A percentile compares a stretch with the other conserved stretches of the same genome.
These are phyloP conservation scores for Philopedon plagiatum DNA, from an alignment of 2,888 invertebrate genomes.

Conservation along the genomic window DNA sequence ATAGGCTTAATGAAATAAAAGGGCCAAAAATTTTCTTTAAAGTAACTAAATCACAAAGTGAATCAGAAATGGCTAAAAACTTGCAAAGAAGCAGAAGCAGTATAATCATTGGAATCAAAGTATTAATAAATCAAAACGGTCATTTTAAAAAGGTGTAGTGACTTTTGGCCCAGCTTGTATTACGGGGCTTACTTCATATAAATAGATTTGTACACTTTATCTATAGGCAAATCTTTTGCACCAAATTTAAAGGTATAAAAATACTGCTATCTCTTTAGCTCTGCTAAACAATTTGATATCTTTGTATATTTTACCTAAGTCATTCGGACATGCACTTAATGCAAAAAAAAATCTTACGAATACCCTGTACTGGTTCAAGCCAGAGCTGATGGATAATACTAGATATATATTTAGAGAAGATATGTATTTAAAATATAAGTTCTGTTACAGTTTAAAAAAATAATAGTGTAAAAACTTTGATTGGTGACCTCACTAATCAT, in stretches of 20 bases:
- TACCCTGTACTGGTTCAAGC: conserved; percentile 21
- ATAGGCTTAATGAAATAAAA: no score
- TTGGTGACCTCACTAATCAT: background rate
- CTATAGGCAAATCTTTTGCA: background rate
- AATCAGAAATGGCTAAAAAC: no score
- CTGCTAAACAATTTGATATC: conserved; percentile 8
- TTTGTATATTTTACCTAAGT: conserved; percentile 8
- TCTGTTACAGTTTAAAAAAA: background rate
- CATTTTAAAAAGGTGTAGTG: no score
- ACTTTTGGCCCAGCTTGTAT: no score
- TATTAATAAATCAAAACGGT: no score
- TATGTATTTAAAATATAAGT: conserved; percentile 4
- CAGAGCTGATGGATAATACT: conserved; percentile 6
- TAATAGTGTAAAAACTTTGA: background rate
- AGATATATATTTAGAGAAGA: conserved; percentile 1
- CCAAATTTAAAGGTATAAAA: conserved; percentile 14
- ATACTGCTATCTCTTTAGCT: conserved; percentile 9
- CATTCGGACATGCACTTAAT: background rate
- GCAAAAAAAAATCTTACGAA: conserved; percentile 13
- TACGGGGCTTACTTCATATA: no score
- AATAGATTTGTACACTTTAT: background rate
- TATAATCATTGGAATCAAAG: no score
- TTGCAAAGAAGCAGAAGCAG: no score
- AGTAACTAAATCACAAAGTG: no score
- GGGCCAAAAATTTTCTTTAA: no score